Conservation (phyloP, 2,797 vertebrate genomes). For the Bradypus variegatus region DNA sequence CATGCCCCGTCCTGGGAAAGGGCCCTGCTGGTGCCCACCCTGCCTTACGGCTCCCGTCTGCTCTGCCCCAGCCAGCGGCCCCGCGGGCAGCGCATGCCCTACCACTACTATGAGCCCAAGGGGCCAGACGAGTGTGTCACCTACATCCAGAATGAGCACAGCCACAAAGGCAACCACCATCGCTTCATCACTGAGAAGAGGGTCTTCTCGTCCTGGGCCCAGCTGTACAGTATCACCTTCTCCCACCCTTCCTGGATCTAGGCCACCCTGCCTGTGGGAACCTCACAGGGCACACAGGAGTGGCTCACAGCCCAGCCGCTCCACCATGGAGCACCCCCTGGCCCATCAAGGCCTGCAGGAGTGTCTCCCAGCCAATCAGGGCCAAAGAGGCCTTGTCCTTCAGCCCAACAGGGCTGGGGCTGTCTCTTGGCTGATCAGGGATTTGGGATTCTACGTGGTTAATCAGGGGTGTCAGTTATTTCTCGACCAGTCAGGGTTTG, state of each 20-base stretch:
- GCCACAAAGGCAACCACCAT: conserved; percentile 90
- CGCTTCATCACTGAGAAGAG: conserved; percentile 98
- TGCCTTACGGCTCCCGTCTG: neutral
- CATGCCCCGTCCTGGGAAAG: neutral
- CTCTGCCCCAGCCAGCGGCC: conserved; percentile 73
- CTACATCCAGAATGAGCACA: conserved; percentile 89
- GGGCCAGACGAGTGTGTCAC: conserved; percentile 90
- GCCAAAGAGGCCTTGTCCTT: conserved; percentile 9
- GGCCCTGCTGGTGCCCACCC: neutral
- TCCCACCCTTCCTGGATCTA: conserved; percentile 85
- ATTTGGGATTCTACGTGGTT: conserved; percentile 35
- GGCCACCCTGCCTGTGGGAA: neutral
- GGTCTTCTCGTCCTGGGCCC: conserved; percentile 93
- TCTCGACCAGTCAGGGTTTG: conserved; percentile 59
- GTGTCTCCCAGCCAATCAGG: conserved; percentile 35
- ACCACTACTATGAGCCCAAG: conserved; percentile 97
- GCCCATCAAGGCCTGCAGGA: conserved; percentile 18
- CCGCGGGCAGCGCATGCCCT: conserved; percentile 83
- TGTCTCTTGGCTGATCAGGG: conserved; percentile 54
- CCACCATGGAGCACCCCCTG: neutral
- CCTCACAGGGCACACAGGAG: neutral
- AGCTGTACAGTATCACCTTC: conserved; percentile 94
- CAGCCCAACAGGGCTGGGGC: neutral
- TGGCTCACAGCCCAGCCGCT: neutral
- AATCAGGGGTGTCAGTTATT: conserved; percentile 35